Base-by-base conservation (phyloP, 2,113 vertebrate genomes). In the Sphyrna mokarran region DNA sequence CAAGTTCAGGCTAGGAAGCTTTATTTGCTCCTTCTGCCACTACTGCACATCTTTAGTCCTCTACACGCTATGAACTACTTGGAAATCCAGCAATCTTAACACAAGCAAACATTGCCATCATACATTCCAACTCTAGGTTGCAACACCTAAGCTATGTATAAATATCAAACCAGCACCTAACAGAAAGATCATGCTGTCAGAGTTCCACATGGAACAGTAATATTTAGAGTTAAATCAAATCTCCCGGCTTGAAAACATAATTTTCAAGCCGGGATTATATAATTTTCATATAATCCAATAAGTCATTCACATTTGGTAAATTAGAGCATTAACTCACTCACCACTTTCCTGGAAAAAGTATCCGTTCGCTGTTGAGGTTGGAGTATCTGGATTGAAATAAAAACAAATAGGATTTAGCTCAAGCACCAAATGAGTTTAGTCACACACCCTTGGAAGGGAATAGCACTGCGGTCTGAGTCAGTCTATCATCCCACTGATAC, bases 331-430 rank as follows among this genome's bases (percentile, higher is more conserved):
- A 29, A 96, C 96, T 95, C 40, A 98, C 98, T 99, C 98, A 98
- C 98, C 98, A 96, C 98, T 98, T 96, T 98, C 98, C 96, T 98
- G 98, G 96, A 98, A 97, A 96, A 97, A 97, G 96, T 97, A 98
- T 96, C 98, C 98, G 97, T 98, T 98, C 96, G 98, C 98, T 10
- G 97, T 96, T 87, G 97, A 96, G 90, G 97, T 96, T 94, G 97
- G 96, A 90, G 96, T 80, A 3, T 97, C 97, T 98, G 96, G 37
- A 80, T 68, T 93, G 96, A 96, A 95, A 95, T 95, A 94, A 96
- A 80, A 95, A 95, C 95, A 96, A 78, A 96, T 96, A 96, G 95
- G 96, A 48, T 61, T 61, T 86, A 40, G 48, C 14, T 23, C 22
- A 0, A 48, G n/a, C 29, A 69, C 37, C 26, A 40, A 33, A 16